phyloP scores from a whole-genome alignment of 2,113 vertebrate genomes.

The Amphiprion ocellaris region DNA sequence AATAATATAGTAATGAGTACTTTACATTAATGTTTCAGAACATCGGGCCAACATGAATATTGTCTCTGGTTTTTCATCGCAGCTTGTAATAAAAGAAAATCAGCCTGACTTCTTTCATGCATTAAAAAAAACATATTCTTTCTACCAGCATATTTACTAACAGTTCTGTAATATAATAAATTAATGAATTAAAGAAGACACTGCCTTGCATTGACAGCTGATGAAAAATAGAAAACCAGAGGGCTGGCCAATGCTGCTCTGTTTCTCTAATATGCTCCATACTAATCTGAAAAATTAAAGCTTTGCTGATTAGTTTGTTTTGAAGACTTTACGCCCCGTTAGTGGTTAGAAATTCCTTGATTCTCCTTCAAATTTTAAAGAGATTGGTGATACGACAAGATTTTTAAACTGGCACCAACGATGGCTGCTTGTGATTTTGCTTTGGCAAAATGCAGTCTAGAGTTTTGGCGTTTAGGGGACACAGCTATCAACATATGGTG shows the following conservation, averaged over 20 bases:
- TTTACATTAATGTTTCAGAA: too few species aligned
- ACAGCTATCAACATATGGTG: not conserved
- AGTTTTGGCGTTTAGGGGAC: not conserved
- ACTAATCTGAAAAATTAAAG: not conserved
- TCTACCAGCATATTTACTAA: not conserved
- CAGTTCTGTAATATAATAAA: not conserved
- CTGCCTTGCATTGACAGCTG: not conserved
- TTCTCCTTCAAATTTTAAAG: not conserved
- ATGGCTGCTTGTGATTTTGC: not conserved
- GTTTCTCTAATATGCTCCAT: not conserved
- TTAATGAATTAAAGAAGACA: not conserved
- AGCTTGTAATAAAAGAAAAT: slow-evolving; percentile 19
- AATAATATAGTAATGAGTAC: too few species aligned
- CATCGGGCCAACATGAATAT: too few species aligned
- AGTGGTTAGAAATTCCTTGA: not conserved
- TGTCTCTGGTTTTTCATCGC: not conserved
- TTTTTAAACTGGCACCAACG: not conserved
- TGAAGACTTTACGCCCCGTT: not conserved
- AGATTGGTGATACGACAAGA: not conserved
- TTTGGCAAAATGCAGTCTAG: not conserved
- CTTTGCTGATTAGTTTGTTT: not conserved
- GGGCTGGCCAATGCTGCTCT: not conserved
- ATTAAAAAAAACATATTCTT: not conserved
- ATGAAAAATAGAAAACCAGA: not conserved
- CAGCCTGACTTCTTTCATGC: not conserved